phyloP scores from a whole-genome alignment of 2,888 invertebrate genomes.

The Caenorhabditis sp. region DNA sequence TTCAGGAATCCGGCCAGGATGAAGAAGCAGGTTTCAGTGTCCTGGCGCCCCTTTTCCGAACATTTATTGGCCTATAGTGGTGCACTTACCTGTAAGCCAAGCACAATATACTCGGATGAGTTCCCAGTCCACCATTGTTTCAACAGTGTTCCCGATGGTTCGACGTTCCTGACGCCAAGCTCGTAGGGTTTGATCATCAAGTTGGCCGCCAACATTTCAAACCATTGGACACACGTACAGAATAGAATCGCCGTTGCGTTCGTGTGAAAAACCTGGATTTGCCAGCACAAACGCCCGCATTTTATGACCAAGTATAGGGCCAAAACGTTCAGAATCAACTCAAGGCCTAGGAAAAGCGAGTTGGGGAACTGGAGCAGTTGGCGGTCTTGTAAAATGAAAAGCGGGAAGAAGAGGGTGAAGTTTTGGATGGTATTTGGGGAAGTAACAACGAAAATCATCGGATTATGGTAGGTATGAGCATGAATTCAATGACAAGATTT shows the following conservation, averaged over 20 bases:
- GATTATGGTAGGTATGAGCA: too few relatives aligned
- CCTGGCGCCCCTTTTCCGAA: background rate
- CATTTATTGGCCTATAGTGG: too few relatives aligned
- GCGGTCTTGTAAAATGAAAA: background rate
- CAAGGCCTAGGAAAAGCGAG: background rate
- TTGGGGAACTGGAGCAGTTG: constrained; percentile 3
- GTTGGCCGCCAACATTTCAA: constrained; percentile 5
- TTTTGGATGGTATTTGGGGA: too few relatives aligned
- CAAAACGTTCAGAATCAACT: background rate
- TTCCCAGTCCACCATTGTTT: too few relatives aligned
- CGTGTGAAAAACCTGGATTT: constrained; percentile 9
- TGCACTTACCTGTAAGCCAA: too few relatives aligned
- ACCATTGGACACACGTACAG: constrained; percentile 10
- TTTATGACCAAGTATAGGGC: background rate
- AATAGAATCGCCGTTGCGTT: constrained; percentile 11
- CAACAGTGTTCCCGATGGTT: background rate
- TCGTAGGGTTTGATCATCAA: constrained; percentile 22
- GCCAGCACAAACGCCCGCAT: background rate
- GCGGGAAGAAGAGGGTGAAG: background rate
- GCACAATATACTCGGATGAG: too few relatives aligned
- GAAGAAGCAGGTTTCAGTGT: background rate
- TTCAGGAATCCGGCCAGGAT: constrained; percentile 31
- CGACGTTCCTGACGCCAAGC: background rate
- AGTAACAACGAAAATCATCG: too few relatives aligned
- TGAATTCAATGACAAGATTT: too few relatives aligned